These are phyloP conservation scores for Lycaena phlaeas DNA, from an alignment of 2,888 invertebrate genomes.

Conservation along the genomic window DNA sequence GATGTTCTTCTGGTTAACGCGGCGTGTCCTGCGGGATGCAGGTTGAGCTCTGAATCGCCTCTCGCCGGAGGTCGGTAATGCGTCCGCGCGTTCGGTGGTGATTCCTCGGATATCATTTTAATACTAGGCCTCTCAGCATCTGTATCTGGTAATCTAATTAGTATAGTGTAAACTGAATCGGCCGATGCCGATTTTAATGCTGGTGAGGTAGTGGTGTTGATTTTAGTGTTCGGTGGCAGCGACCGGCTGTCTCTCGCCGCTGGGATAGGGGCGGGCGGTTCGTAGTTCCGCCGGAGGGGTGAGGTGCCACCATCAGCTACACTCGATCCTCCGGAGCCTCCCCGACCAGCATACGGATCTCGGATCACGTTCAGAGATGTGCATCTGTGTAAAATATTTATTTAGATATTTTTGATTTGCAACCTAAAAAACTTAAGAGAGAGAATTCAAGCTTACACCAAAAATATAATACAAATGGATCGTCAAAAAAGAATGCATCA, in stretches of 20 bases:
- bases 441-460: no score
- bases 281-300: slow-evolving; percentile 64
- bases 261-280: slow-evolving; percentile 45
- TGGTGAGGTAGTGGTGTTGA: slow-evolving; percentile 70
- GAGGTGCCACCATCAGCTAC: slow-evolving; percentile 57
- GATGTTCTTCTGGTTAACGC: slow-evolving; percentile 72
- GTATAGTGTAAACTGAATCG: slow-evolving; percentile 91
- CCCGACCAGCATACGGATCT: slow-evolving; percentile 76
- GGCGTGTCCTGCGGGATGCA: slow-evolving; percentile 65
- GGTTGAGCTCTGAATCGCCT: slow-evolving; percentile 72
- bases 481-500: no score
- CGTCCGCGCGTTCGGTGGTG: slow-evolving; percentile 64
- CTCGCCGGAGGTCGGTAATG: slow-evolving; percentile 67
- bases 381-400: slow-evolving; percentile 65
- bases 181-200: slow-evolving; percentile 75
- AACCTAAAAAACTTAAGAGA: no score
- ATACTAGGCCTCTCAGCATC: slow-evolving; percentile 82
- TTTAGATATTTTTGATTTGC: neutral
- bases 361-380: slow-evolving; percentile 88
- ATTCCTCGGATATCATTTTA: slow-evolving; percentile 89
- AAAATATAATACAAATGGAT: no score
- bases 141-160: slow-evolving; percentile 85
- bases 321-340: slow-evolving; percentile 63
- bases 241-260: slow-evolving; percentile 75
- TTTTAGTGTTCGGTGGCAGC: slow-evolving; percentile 75